A percentile compares a stretch with the other conserved stretches of the same genome.
Conservation (phyloP, 2,888 invertebrate genomes). For the Drosophila buzzatii region DNA sequence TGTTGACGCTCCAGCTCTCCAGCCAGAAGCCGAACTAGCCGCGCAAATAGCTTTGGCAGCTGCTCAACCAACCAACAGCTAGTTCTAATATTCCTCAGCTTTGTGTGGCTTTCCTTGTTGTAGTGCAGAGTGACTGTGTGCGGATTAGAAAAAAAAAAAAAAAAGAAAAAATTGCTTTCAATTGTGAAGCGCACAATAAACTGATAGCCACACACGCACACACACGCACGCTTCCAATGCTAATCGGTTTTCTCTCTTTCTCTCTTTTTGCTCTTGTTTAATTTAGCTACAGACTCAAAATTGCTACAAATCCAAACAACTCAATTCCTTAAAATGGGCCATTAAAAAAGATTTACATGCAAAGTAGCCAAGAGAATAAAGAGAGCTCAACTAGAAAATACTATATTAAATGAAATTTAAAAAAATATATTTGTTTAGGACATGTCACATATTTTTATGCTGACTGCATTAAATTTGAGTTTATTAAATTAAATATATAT, state of each 20-base stretch:
- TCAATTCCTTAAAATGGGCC: neutral
- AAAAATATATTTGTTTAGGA: neutral
- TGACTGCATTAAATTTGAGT: no score
- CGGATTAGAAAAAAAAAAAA: neutral
- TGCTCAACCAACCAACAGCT: neutral
- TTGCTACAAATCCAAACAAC: conserved; percentile 1
- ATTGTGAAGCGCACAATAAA: conserved; percentile 1
- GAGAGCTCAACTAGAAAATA: neutral
- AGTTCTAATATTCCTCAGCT: conserved; percentile 11
- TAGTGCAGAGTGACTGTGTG: neutral
- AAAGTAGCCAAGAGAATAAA: neutral
- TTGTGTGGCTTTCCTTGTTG: neutral
- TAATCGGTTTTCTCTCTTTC: neutral
- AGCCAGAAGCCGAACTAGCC: neutral
- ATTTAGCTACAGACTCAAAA: neutral
- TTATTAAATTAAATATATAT: no score
- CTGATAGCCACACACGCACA: neutral
- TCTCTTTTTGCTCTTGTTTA: neutral
- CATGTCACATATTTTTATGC: neutral
- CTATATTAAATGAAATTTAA: neutral
- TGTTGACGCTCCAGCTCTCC: conserved; percentile 25
- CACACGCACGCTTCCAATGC: neutral
- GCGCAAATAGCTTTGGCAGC: conserved; percentile 10
- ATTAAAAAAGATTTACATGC: neutral
- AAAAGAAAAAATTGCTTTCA: neutral